A percentile compares a stretch with the other conserved stretches of the same genome.
phyloP scores from a whole-genome alignment of 2,113 vertebrate species.

The Cebidichthys violaceus region DNA sequence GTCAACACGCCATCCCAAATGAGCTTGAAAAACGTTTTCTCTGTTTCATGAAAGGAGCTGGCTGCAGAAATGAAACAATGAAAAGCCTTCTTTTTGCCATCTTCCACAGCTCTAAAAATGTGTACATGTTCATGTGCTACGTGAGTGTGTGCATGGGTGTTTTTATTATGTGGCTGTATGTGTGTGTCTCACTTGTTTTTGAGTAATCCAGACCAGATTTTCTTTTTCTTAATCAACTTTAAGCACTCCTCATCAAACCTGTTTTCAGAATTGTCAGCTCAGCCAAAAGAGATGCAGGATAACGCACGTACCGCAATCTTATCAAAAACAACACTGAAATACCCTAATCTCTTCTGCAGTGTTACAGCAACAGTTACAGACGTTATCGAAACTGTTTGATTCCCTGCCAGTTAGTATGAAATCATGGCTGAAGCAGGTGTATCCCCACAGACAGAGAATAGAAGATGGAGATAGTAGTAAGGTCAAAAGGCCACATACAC shows the following conservation, averaged over 20 bases:
- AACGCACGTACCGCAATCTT: constrained; percentile 78
- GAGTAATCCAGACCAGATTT: constrained; percentile 48
- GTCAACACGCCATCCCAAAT: constrained; percentile 9
- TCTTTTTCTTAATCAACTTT: constrained; percentile 50
- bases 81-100: constrained; percentile 2
- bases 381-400: constrained; percentile 73
- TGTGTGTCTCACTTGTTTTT: constrained; percentile 45
- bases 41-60: not conserved
- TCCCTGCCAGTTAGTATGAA: constrained; percentile 76
- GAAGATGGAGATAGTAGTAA: constrained; percentile 15
- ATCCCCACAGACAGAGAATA: constrained; percentile 42
- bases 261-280: constrained; percentile 57
- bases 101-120: not conserved
- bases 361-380: constrained; percentile 75
- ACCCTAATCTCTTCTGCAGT: constrained; percentile 70
- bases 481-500: constrained; percentile 20
- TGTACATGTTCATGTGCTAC: constrained; percentile 32
- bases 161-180: constrained; percentile 25
- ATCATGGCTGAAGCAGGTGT: constrained; percentile 66
- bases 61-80: constrained; percentile 9
- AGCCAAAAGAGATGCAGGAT: constrained; percentile 73
- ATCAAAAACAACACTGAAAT: constrained; percentile 67
- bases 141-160: constrained; percentile 45
- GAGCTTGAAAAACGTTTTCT: constrained; percentile 10
- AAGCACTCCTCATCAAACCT: constrained; percentile 64